phyloP scores from a whole-genome alignment of 2,888 invertebrate genomes.

The Nomada hirtipes region DNA sequence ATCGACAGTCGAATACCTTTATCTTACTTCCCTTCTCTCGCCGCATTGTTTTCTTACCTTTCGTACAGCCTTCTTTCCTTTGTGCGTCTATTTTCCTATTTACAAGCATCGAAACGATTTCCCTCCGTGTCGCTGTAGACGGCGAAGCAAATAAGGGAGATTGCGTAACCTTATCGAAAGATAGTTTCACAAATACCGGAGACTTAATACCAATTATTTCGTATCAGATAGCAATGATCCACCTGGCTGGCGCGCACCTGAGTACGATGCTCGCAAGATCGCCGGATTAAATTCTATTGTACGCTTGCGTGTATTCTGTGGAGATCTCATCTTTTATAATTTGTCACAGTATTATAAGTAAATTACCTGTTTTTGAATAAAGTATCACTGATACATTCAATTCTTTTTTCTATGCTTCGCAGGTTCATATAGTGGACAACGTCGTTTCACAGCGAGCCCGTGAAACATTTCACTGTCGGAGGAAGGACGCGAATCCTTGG shows the following conservation, averaged over 20 bases:
- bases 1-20: conserved; percentile 27
- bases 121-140: background rate
- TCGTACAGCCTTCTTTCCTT: background rate
- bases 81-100: background rate
- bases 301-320: too few species aligned
- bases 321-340: background rate
- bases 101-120: conserved; percentile 15
- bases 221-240: conserved; percentile 2
- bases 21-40: background rate
- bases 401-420: conserved; percentile 15
- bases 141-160: background rate
- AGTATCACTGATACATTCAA: background rate
- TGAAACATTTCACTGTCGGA: conserved; percentile 20
- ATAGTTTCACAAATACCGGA: background rate
- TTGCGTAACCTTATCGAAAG: conserved; percentile 26
- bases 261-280: background rate
- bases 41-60: background rate
- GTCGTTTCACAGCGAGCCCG: conserved; percentile 42
- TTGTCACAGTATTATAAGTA: too few species aligned
- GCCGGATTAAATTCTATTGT: too few species aligned
- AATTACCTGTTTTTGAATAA: too few species aligned
- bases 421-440: conserved; percentile 46
- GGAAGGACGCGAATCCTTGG: conserved; percentile 33
- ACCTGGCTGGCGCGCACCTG: background rate
- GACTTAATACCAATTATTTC: conserved; percentile 12